Conservation (phyloP, 2,113 vertebrate species). For the Spea bombifrons region DNA sequence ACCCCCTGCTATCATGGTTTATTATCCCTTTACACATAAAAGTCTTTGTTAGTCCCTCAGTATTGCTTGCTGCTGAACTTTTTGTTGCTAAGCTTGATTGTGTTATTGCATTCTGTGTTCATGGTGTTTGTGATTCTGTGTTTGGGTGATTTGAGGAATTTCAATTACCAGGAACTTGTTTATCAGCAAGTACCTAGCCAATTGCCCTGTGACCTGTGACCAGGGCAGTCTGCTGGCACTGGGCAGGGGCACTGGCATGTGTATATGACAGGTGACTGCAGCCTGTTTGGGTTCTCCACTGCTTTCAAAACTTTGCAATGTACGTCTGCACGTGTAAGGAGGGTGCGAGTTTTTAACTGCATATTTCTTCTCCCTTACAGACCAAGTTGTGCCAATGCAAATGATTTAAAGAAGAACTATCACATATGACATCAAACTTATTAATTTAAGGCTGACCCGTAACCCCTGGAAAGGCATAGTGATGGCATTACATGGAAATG, state of each 20-base stretch:
- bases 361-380: too few species aligned
- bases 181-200: slow-evolving; percentile 14
- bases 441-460: too few species aligned
- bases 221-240: neutral
- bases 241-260: neutral
- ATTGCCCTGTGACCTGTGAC: slow-evolving; percentile 11
- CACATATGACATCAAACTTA: too few species aligned
- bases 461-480: too few species aligned
- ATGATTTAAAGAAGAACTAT: too few species aligned
- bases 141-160: slow-evolving; percentile 17
- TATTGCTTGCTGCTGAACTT: neutral
- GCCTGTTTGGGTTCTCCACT: neutral
- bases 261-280: slow-evolving; percentile 6
- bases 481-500: too few species aligned
- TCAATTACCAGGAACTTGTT: slow-evolving; percentile 21
- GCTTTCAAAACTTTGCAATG: too few species aligned
- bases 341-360: too few species aligned
- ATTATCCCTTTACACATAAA: too few species aligned
- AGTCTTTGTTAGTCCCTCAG: neutral
- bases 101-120: neutral
- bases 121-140: neutral
- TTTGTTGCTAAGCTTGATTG: neutral
- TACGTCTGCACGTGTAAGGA: too few species aligned
- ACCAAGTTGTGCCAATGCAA: too few species aligned
- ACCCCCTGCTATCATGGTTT: too few species aligned